These are phyloP conservation scores for Idris sp. DNA, from an alignment of 1,140 invertebrate species.

Conservation along the genomic window DNA sequence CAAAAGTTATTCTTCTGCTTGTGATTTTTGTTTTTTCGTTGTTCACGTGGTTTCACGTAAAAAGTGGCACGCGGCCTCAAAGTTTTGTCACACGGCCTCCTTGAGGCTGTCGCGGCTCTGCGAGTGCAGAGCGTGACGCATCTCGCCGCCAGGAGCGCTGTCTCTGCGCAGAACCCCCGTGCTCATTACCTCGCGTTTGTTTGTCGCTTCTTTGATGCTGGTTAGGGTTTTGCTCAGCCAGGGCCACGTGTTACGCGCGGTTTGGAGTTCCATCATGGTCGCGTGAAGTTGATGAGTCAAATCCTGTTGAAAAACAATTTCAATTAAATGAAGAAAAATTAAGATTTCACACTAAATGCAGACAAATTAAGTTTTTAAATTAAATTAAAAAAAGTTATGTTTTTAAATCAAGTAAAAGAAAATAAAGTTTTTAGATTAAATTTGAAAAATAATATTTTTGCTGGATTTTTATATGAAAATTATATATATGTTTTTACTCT, in stretches of 20 bases:
- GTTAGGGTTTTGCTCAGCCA: slow-evolving; percentile 94
- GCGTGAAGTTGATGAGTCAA: slow-evolving; percentile 94
- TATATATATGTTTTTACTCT: too few relatives aligned
- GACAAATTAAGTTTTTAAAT: too few relatives aligned
- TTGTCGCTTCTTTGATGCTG: slow-evolving; percentile 76
- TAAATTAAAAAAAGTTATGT: too few relatives aligned
- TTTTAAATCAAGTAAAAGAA: too few relatives aligned
- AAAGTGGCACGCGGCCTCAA: slow-evolving; percentile 33
- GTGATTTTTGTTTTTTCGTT: too few relatives aligned
- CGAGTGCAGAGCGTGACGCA: slow-evolving; percentile 72
- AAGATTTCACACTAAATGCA: too few relatives aligned
- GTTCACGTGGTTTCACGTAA: slow-evolving; percentile 46
- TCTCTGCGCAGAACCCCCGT: slow-evolving; percentile 70
- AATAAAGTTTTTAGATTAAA: too few relatives aligned
- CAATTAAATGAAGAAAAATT: background rate
- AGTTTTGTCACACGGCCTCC: slow-evolving; percentile 72
- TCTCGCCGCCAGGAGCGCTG: slow-evolving; percentile 72
- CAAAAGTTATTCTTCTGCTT: too few relatives aligned
- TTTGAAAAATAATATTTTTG: too few relatives aligned
- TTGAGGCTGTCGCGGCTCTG: slow-evolving; percentile 74
- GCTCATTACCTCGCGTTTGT: slow-evolving; percentile 71
- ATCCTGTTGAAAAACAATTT: too few relatives aligned
- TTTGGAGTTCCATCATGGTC: slow-evolving; percentile 88
- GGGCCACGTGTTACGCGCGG: slow-evolving; percentile 86
- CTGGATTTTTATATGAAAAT: too few relatives aligned